Base-by-base conservation (phyloP, 2,888 invertebrate genomes). In the Trichacis sp. region DNA sequence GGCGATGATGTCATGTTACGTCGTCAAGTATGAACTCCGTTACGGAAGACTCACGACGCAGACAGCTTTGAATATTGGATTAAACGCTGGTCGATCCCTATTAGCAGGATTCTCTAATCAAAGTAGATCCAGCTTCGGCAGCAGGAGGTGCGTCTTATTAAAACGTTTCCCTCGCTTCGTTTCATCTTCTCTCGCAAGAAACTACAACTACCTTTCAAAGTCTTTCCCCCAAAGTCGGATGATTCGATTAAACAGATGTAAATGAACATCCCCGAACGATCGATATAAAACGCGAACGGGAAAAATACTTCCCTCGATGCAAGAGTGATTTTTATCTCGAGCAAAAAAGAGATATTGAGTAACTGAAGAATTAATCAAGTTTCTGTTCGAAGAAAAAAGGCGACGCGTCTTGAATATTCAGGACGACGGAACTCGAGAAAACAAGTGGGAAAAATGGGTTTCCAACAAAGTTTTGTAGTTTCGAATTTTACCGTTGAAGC, bases 1-100 rank as follows among this genome's bases (percentile, higher is more conserved):
- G 11, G 36, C 36, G 36, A 11, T 12, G 36, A 36, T 12, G 36
- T 24, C 24, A 36, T 36, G 36, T 12, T 11, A 11, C 3, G 36
- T 36, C 36, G n/a, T 24, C n/a, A 36, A 11, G 36, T 36, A 36
- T 36, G 36, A 12, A 11, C 59, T 36, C 53, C 49, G 56, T 60
- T 59, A 59, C 50, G 52, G 65, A 50, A 49, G 58, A 62, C 70
- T 67, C 71, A 71, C 72, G 71, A 68, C 67, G 65, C 73, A 76
- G 78, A 78, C 78, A 76, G 78, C 78, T 79, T 78, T 74, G 77
- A 76, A 80, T 80, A 81, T 80, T 77, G 77, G 79, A 82, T 82
- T 79, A 81, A 81, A 74, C 78, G 75, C 70, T 73, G 73, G 72
- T 76, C 76, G 75, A 80, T 77, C 74, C 77, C 74, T 79, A 79